A percentile compares a stretch with the other conserved stretches of the same genome.
Conservation (phyloP, 1,140 invertebrate genomes). For the Euwallacea similis region DNA sequence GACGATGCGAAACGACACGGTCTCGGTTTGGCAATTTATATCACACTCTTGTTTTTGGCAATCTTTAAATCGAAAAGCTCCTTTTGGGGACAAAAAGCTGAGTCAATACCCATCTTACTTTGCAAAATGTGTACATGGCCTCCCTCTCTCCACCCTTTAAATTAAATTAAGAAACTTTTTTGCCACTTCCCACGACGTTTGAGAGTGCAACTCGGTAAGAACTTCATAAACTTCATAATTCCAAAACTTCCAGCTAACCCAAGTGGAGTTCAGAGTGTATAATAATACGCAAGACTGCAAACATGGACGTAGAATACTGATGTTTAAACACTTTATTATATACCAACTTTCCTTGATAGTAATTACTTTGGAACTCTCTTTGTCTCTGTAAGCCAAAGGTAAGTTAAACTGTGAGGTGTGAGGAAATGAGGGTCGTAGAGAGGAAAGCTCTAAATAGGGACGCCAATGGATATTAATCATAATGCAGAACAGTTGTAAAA, state of each 20-base stretch:
- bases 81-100: too few species aligned
- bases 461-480: slow-evolving; percentile 5
- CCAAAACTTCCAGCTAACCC: slow-evolving; percentile 9
- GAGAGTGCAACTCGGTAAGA: slow-evolving; percentile 21
- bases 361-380: too few species aligned
- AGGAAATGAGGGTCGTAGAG: background rate
- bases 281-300: background rate
- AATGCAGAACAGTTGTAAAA: slow-evolving; percentile 19
- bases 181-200: slow-evolving; percentile 12
- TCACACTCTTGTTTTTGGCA: background rate
- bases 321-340: too few species aligned
- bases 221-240: slow-evolving; percentile 32
- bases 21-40: too few species aligned
- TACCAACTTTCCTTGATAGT: too few species aligned
- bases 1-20: too few species aligned
- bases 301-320: too few species aligned
- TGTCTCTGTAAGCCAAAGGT: too few species aligned
- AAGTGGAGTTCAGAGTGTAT: slow-evolving; percentile 1
- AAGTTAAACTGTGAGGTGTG: too few species aligned
- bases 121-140: too few species aligned
- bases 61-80: background rate
- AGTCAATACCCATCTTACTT: too few species aligned
- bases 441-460: background rate
- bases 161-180: slow-evolving; percentile 28
- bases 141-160: background rate